Evolutionary conservation across 2,113 vertebrate genomes (phyloP).

Genomic region (Cygnus buccinator): DNA sequence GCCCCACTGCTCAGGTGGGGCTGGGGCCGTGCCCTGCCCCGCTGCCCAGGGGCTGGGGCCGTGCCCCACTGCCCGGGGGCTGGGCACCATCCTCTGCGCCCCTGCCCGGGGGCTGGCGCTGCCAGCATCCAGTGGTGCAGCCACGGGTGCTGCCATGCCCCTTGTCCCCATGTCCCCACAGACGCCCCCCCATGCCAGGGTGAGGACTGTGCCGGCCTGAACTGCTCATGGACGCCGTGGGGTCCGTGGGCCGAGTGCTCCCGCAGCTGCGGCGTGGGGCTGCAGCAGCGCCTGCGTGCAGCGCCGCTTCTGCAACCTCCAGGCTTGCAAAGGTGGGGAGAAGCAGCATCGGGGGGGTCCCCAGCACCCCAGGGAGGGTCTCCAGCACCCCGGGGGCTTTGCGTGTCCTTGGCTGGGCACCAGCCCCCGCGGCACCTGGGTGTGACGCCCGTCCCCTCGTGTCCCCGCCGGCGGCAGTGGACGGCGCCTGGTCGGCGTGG

Average conservation of each 20-base stretch:
- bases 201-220: conserved; percentile 68
- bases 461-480: neutral
- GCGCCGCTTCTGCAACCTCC: conserved; percentile 84
- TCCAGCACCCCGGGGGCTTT: neutral
- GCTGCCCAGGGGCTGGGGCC: neutral
- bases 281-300: conserved; percentile 86
- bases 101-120: neutral
- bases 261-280: conserved; percentile 86
- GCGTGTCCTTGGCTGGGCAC: neutral
- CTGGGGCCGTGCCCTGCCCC: conserved; percentile 68
- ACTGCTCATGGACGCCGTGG: conserved; percentile 89
- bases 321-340: conserved; percentile 85
- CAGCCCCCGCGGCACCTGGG: neutral
- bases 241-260: conserved; percentile 83
- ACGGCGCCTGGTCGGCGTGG: neutral
- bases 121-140: neutral
- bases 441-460: neutral
- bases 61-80: conserved; percentile 40
- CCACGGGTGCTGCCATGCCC: neutral
- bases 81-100: neutral
- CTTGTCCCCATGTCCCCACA: neutral
- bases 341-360: too few relatives aligned
- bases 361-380: neutral
- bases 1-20: conserved; percentile 60
- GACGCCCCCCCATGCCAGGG: conserved; percentile 67